Base-by-base conservation (phyloP, 2,113 vertebrate species). In the Syrmaticus mikado region DNA sequence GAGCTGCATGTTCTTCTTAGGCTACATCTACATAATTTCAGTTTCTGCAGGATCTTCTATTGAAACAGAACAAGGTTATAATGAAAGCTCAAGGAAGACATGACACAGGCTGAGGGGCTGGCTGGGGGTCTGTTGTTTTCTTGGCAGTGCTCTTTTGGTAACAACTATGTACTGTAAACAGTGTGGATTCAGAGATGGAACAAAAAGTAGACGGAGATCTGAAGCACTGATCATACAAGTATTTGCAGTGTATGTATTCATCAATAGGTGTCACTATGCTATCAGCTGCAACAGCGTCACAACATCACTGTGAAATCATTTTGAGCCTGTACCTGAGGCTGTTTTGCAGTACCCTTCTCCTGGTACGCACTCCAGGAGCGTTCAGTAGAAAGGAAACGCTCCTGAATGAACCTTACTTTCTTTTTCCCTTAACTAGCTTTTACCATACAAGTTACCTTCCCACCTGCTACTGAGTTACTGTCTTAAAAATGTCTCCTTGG, bases 231-330 rank as follows among this genome's bases (percentile, higher is more conserved):
- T 6, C 5, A 25, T 12, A 15, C 27, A 2, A 32, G 18, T 9
- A 5, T 50, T 27, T 94, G 91, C 85, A 96, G 8, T 77, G 55
- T 30, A 14, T 14, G 17, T 2, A 6, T 32, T 71, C 38, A 92
- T 66, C 94, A 66, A 84, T 85, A 92, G 96, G 64, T 89, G 94
- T 95, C 96, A 80, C 71, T 66, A 13, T 3, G 0, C 72, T 25
- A 58, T 89, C 21, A 1, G 64, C 27, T 55, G 81, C 74, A 16
- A 2, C 32, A 48, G 55, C 2, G 62, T 38, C 82, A 32, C 73
- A 11, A 16, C 30, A 0, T 0, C 8, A 1, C 46, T 48, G 57
- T 2, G 50, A 20, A 81, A 65, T 20, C 15, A 0, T 36, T 82
- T 12, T 11, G 15, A 68, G 40, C n/a, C 16, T 4, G 10, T 17